phyloP scores from a whole-genome alignment of 2,888 invertebrate genomes.

The Galeruca laticollis region DNA sequence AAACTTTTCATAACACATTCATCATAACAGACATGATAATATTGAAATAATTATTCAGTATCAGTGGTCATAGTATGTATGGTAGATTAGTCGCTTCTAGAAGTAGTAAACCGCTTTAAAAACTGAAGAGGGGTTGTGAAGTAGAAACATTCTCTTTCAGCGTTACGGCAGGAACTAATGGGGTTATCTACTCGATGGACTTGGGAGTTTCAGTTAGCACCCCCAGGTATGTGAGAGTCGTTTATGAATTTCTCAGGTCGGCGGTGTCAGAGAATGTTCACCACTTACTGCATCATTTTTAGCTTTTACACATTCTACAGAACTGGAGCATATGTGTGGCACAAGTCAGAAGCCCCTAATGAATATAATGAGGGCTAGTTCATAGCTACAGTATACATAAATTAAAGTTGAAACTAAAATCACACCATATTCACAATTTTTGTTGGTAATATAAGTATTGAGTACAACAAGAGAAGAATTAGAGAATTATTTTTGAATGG shows the following conservation, averaged over 20 bases:
- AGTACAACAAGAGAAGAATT: too few species aligned
- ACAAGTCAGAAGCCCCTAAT: too few species aligned
- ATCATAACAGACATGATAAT: too few species aligned
- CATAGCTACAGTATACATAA: too few species aligned
- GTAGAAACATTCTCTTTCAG: conserved; percentile 69
- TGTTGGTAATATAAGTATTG: too few species aligned
- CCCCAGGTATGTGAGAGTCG: conserved; percentile 68
- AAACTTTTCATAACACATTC: too few species aligned
- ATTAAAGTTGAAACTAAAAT: too few species aligned
- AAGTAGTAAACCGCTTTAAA: conserved; percentile 63
- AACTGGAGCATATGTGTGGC: background rate
- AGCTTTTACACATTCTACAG: background rate
- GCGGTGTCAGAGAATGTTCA: conserved; percentile 6
- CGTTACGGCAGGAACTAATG: conserved; percentile 66
- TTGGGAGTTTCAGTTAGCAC: conserved; percentile 68
- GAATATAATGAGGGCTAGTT: too few species aligned
- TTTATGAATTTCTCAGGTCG: conserved; percentile 26
- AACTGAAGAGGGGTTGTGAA: conserved; percentile 66
- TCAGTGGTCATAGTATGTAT: conserved; percentile 20
- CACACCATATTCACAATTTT: too few species aligned
- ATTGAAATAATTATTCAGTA: conserved; percentile 10
- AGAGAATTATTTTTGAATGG: too few species aligned
- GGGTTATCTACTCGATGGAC: conserved; percentile 67
- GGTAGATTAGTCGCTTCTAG: conserved; percentile 55
- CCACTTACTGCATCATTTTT: conserved; percentile 2